phyloP scores from a whole-genome alignment of 2,113 vertebrate species.

The Chlorocebus sabaeus region DNA sequence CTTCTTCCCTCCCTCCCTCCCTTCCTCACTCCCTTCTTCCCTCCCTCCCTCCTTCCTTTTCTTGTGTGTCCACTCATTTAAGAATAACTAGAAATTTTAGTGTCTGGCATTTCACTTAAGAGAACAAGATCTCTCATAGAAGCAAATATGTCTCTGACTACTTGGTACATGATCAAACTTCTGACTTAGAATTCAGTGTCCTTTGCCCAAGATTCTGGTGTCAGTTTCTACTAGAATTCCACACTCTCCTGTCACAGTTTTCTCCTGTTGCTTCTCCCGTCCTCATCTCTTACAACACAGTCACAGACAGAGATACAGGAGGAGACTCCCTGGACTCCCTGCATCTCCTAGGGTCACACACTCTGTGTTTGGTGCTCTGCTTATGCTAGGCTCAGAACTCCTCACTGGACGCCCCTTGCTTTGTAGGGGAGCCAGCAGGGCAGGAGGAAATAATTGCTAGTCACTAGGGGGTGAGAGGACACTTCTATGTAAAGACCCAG shows the following conservation, averaged over 20 bases:
- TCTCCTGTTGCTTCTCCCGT: background rate
- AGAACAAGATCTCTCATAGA: constrained; percentile 76
- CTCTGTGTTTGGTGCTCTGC: background rate
- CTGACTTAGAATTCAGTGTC: constrained; percentile 58
- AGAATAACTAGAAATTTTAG: constrained; percentile 78
- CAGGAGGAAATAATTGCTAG: background rate
- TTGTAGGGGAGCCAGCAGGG: background rate
- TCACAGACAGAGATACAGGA: background rate
- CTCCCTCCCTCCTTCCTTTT: background rate
- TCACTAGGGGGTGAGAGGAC: background rate
- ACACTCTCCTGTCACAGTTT: background rate
- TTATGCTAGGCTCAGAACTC: background rate
- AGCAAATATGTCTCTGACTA: constrained; percentile 73
- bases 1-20: constrained; percentile 51
- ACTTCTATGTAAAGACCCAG: background rate
- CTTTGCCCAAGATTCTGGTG: background rate
- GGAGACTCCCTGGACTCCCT: background rate
- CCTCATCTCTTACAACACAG: background rate
- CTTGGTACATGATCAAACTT: constrained; percentile 75
- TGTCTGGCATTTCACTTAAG: constrained; percentile 68
- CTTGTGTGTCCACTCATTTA: constrained; percentile 71
- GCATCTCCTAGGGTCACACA: background rate
- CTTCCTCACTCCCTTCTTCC: constrained; percentile 55
- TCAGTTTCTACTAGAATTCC: background rate
- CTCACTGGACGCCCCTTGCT: background rate